A percentile compares a stretch with the other conserved stretches of the same genome.
phyloP scores from a whole-genome alignment of 2,113 vertebrate species.

The Ochotona princeps region DNA sequence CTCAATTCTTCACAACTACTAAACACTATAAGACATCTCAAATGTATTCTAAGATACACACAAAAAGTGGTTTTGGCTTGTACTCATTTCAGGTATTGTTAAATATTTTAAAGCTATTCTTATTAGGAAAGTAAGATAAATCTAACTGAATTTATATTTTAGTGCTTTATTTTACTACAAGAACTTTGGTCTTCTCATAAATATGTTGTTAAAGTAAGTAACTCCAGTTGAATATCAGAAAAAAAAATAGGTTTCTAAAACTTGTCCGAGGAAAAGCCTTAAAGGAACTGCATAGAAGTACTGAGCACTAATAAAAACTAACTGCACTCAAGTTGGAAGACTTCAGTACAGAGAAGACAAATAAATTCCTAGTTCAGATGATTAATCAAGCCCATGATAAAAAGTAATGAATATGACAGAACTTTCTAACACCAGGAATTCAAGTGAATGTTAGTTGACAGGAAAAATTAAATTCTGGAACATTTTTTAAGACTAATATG shows the following conservation, averaged over 20 bases:
- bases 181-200: slow-evolving; percentile 33
- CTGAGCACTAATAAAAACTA: slow-evolving; percentile 13
- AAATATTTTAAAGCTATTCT: slow-evolving; percentile 42
- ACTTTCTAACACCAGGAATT: slow-evolving; percentile 8
- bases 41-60: slow-evolving; percentile 29
- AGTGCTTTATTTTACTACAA: slow-evolving; percentile 15
- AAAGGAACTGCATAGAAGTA: slow-evolving; percentile 41
- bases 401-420: slow-evolving; percentile 43
- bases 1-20: neutral
- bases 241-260: slow-evolving; percentile 30
- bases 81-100: neutral
- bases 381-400: slow-evolving; percentile 12
- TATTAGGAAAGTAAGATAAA: slow-evolving; percentile 59
- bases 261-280: neutral
- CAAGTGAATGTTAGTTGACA: slow-evolving; percentile 42
- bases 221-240: slow-evolving; percentile 40
- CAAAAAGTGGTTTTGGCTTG: neutral
- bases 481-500: neutral
- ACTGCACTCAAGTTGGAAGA: slow-evolving; percentile 33
- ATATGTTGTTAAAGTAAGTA: slow-evolving; percentile 4
- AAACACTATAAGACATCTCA: slow-evolving; percentile 39
- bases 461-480: slow-evolving; percentile 38
- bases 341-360: slow-evolving; percentile 24
- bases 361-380: slow-evolving; percentile 29
- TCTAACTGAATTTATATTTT: slow-evolving; percentile 49